Conservation (phyloP, 30 jellyfish, hydroid and myxozoan genomes). For the Sanderia malayensis region DNA sequence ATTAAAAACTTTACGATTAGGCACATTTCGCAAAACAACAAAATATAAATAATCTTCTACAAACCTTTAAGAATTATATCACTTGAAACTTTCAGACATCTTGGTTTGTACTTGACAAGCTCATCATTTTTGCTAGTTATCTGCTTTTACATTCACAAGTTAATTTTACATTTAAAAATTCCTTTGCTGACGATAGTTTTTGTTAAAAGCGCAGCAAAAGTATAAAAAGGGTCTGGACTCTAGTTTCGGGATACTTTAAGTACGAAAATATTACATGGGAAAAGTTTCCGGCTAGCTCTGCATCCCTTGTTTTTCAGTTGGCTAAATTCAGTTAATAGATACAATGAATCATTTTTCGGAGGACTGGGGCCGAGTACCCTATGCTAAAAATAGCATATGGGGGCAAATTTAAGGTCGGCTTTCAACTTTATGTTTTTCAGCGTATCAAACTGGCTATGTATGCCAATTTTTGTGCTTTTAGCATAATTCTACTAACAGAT, state of each 20-base stretch:
- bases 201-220: not conserved
- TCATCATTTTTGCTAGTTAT: too few relatives aligned
- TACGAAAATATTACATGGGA: not conserved
- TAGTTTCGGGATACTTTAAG: not conserved
- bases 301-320: not conserved
- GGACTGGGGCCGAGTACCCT: too few relatives aligned
- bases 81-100: not conserved
- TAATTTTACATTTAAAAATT: not conserved
- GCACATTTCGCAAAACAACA: too few relatives aligned
- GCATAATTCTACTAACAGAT: too few relatives aligned
- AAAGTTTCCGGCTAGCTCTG: too few relatives aligned
- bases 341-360: not conserved
- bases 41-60: too few relatives aligned
- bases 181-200: not conserved
- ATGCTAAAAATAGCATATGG: too few relatives aligned
- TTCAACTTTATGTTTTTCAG: not conserved
- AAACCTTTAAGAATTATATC: too few relatives aligned
- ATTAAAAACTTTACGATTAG: not conserved
- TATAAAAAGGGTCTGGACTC: not conserved
- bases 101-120: too few relatives aligned
- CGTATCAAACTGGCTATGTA: not conserved
- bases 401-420: too few relatives aligned
- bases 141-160: too few relatives aligned
- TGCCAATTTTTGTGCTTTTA: too few relatives aligned
- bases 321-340: not conserved